Evolutionary conservation across 2,888 invertebrate species (phyloP).

Genomic region (Leptopterna dolabrata): DNA sequence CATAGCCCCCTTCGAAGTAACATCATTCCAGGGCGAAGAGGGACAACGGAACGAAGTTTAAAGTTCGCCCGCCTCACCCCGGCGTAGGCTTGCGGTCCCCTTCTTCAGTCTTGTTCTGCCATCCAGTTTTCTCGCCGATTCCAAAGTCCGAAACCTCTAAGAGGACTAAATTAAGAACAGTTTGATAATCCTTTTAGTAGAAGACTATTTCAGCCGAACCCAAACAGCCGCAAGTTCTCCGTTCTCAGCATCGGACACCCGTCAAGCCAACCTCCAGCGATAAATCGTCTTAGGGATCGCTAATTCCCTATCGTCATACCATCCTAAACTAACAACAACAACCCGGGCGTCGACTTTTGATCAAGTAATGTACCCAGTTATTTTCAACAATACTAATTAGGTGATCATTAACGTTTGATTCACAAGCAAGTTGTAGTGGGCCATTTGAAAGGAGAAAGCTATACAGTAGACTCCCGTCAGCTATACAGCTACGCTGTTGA

Average conservation of each 20-base stretch:
- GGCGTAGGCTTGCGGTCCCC: not conserved
- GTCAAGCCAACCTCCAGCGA: not conserved
- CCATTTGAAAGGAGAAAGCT: too few relatives aligned
- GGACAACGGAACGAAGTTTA: conserved; percentile 48
- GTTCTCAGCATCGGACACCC: not conserved
- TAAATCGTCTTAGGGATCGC: not conserved
- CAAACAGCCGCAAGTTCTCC: not conserved
- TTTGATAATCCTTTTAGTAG: conserved; percentile 42
- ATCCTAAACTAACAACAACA: not conserved
- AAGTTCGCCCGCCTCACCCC: conserved; percentile 6
- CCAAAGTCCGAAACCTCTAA: conserved; percentile 45
- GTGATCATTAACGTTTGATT: too few relatives aligned
- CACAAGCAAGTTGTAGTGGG: too few relatives aligned
- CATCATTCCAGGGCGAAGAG: conserved; percentile 24
- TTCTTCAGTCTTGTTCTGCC: not conserved
- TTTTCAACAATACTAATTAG: too few relatives aligned
- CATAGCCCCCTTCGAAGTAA: conserved; percentile 15
- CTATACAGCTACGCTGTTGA: too few relatives aligned
- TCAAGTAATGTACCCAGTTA: too few relatives aligned
- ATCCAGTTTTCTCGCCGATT: not conserved
- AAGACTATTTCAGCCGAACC: not conserved
- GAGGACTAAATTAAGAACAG: conserved; percentile 48
- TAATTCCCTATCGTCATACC: not conserved
- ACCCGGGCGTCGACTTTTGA: not conserved
- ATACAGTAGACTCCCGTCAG: too few relatives aligned